A percentile compares a stretch with the other conserved stretches of the same genome.
These are phyloP conservation scores for Rapana venosa DNA, from an alignment of 2,888 invertebrate species.

Conservation along the genomic window DNA sequence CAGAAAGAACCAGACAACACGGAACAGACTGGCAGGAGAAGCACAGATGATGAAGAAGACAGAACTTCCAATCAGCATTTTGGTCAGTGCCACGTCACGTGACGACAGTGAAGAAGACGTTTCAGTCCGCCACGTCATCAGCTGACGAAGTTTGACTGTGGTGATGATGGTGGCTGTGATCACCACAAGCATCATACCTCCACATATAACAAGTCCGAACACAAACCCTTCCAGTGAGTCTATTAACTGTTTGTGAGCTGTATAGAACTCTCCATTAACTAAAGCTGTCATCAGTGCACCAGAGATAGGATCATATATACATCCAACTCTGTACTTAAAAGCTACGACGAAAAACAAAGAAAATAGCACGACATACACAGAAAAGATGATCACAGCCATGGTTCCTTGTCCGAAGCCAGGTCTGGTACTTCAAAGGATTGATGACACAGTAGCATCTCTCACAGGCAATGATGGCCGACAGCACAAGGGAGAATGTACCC, in stretches of 20 bases:
- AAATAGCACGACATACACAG: neutral
- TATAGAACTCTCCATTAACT: neutral
- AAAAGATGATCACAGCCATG: slow-evolving; percentile 16
- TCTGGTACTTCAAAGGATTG: slow-evolving; percentile 3
- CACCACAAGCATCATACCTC: neutral
- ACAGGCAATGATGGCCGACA: slow-evolving; percentile 16
- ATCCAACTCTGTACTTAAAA: neutral
- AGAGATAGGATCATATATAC: neutral
- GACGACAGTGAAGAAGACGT: slow-evolving; percentile 14
- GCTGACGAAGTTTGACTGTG: neutral
- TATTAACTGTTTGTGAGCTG: neutral
- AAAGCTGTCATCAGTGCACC: neutral
- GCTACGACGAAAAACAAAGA: neutral
- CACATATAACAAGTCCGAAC: neutral
- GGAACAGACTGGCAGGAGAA: neutral
- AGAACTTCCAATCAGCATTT: slow-evolving; percentile 22
- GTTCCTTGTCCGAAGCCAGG: slow-evolving; percentile 12
- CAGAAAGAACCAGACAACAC: neutral
- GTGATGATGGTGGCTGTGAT: neutral
- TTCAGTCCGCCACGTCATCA: neutral
- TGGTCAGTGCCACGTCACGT: slow-evolving; percentile 20
- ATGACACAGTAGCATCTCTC: slow-evolving; percentile 26
- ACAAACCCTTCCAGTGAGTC: slow-evolving; percentile 4
- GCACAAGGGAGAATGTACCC: neutral
- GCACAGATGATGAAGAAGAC: neutral